A percentile compares a stretch with the other conserved stretches of the same genome.
These are phyloP conservation scores for Periparus ater DNA, from an alignment of 2,797 vertebrate genomes.

Conservation along the genomic window DNA sequence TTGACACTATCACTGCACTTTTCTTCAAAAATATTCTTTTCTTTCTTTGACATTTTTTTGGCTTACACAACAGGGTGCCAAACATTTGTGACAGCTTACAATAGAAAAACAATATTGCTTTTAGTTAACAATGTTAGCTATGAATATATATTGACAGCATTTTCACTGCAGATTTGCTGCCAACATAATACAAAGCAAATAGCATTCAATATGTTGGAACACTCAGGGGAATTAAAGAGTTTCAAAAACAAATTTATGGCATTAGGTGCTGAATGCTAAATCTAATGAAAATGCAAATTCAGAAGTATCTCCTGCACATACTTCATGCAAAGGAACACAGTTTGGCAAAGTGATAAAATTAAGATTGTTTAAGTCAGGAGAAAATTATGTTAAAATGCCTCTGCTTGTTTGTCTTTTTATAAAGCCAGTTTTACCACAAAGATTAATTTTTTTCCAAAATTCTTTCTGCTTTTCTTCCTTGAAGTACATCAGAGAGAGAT, in stretches of 20 bases:
- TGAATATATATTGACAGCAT: conserved; percentile 83
- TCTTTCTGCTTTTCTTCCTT: not conserved
- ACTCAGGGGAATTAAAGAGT: conserved; percentile 76
- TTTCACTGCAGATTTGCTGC: conserved; percentile 78
- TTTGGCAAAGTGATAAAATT: conserved; percentile 72
- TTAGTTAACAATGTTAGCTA: conserved; percentile 86
- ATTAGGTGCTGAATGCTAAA: conserved; percentile 80
- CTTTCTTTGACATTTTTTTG: conserved; percentile 73
- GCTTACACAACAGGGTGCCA: conserved; percentile 74
- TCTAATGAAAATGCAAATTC: conserved; percentile 83
- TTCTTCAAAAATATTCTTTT: conserved; percentile 60
- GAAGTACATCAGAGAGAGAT: not conserved
- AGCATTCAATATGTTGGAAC: conserved; percentile 78
- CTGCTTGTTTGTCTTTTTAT: conserved; percentile 16
- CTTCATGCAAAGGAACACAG: conserved; percentile 59
- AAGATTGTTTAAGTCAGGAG: conserved; percentile 60
- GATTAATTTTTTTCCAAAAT: conserved; percentile 8
- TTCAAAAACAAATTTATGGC: conserved; percentile 81
- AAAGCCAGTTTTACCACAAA: conserved; percentile 33
- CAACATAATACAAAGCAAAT: conserved; percentile 82
- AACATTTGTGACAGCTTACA: conserved; percentile 80
- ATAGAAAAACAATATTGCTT: conserved; percentile 86
- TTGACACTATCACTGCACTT: conserved; percentile 65
- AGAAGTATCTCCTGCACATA: conserved; percentile 42
- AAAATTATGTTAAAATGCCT: conserved; percentile 50